Conservation (phyloP, 2,888 invertebrate species). For the Electrophaes corylata region DNA sequence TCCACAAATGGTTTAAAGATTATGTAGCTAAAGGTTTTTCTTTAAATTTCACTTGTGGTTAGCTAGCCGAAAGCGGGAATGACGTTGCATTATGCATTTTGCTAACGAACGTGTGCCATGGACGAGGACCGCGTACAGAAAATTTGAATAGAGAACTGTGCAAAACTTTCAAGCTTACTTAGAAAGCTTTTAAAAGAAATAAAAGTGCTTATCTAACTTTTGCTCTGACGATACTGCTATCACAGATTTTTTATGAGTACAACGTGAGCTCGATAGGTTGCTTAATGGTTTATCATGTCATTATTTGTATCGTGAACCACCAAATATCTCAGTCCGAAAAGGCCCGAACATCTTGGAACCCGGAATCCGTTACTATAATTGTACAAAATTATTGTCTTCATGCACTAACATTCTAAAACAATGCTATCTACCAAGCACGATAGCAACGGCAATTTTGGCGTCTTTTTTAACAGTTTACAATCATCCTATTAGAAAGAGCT, state of each 20-base stretch:
- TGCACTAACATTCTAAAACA: too few relatives aligned
- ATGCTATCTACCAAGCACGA: too few relatives aligned
- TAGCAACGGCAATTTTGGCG: too few relatives aligned
- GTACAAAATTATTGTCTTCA: too few relatives aligned
- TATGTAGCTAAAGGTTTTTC: conserved; percentile 45
- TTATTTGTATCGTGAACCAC: too few relatives aligned
- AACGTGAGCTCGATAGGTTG: too few relatives aligned
- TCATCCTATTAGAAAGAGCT: too few relatives aligned
- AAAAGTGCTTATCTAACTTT: conserved; percentile 34
- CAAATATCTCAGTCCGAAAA: too few relatives aligned
- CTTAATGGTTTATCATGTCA: too few relatives aligned
- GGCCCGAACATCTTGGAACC: too few relatives aligned
- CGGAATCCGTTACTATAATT: too few relatives aligned
- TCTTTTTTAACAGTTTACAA: too few relatives aligned
- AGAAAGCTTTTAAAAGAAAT: conserved; percentile 47
- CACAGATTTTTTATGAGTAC: conserved; percentile 14
- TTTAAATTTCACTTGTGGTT: conserved; percentile 64
- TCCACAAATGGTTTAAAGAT: conserved; percentile 33
- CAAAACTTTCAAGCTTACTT: conserved; percentile 54
- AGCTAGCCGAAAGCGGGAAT: conserved; percentile 49
- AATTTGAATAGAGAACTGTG: conserved; percentile 67
- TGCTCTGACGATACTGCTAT: conserved; percentile 28
- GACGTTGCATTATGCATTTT: conserved; percentile 78
- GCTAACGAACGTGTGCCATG: conserved; percentile 73
- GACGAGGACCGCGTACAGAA: conserved; percentile 56